Evolutionary conservation across 1,140 invertebrate species (phyloP).

Genomic region (Colletes gigas): DNA sequence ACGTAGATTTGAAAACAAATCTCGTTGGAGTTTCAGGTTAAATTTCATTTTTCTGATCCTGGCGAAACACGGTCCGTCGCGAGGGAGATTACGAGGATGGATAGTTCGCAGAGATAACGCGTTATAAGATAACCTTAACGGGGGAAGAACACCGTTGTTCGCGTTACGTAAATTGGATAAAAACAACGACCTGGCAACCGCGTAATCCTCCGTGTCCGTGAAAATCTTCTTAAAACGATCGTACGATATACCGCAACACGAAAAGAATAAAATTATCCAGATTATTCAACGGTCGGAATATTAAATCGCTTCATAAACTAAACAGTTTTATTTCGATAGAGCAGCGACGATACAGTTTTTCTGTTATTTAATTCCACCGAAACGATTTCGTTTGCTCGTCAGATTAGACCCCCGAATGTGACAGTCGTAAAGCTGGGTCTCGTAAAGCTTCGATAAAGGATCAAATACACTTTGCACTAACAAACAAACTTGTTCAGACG

Average conservation of each 20-base stretch:
- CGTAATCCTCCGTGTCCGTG: neutral
- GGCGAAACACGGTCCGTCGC: slow-evolving; percentile 1
- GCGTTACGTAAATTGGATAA: slow-evolving; percentile 25
- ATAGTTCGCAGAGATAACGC: slow-evolving; percentile 32
- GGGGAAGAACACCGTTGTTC: neutral
- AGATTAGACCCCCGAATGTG: too few species aligned
- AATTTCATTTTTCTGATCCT: slow-evolving; percentile 42
- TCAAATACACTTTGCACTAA: too few species aligned
- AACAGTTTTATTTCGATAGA: too few species aligned
- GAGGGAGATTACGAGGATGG: slow-evolving; percentile 35
- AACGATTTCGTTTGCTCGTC: too few species aligned
- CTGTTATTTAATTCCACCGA: too few species aligned
- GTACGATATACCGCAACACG: too few species aligned
- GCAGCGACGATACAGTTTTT: too few species aligned
- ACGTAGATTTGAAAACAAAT: neutral
- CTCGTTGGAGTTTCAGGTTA: slow-evolving; percentile 11
- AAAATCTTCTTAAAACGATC: neutral
- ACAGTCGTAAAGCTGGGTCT: too few species aligned
- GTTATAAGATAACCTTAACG: slow-evolving; percentile 2
- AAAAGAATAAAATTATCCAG: neutral
- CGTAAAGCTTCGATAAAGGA: too few species aligned
- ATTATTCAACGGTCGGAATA: too few species aligned
- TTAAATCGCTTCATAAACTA: too few species aligned
- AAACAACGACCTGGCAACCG: neutral
- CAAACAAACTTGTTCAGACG: neutral